phyloP scores from a whole-genome alignment of 2,888 invertebrate species.

The Heliconius aoede region DNA sequence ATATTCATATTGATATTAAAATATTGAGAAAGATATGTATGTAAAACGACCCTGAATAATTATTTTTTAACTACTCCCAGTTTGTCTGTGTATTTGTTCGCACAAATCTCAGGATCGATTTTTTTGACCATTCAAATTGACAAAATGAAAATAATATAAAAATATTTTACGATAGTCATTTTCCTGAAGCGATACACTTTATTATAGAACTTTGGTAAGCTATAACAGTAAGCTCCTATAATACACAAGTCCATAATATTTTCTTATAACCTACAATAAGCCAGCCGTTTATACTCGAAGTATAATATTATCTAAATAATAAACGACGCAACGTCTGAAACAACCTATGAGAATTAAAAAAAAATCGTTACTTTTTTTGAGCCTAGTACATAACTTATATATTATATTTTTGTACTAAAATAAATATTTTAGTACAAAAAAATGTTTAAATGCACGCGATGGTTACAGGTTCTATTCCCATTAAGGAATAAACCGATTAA shows the following conservation, averaged over 20 bases:
- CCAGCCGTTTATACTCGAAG: neutral
- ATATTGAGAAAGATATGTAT: no score
- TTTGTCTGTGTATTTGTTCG: no score
- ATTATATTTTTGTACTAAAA: no score
- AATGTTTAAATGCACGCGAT: neutral
- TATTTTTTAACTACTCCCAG: no score
- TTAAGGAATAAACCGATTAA: neutral
- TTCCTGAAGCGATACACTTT: neutral
- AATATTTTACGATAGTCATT: neutral
- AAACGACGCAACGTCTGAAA: neutral
- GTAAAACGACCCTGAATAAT: no score
- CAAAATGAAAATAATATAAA: neutral
- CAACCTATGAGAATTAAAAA: neutral
- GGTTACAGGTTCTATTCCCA: neutral
- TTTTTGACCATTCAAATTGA: no score
- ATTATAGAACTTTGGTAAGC: constrained; percentile 4
- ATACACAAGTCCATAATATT: constrained; percentile 3
- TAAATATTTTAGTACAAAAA: no score
- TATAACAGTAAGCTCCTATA: constrained; percentile 5
- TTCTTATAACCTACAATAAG: constrained; percentile 8
- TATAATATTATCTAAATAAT: constrained; percentile 11
- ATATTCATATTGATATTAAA: neutral
- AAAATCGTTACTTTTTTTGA: neutral
- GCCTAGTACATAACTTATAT: no score
- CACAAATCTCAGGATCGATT: no score